Percentiles rank a stretch among this genome's conserved stretches.
Evolutionary conservation across 2,888 invertebrate genomes (phyloP).

Genomic region (Orthosia incerta): DNA sequence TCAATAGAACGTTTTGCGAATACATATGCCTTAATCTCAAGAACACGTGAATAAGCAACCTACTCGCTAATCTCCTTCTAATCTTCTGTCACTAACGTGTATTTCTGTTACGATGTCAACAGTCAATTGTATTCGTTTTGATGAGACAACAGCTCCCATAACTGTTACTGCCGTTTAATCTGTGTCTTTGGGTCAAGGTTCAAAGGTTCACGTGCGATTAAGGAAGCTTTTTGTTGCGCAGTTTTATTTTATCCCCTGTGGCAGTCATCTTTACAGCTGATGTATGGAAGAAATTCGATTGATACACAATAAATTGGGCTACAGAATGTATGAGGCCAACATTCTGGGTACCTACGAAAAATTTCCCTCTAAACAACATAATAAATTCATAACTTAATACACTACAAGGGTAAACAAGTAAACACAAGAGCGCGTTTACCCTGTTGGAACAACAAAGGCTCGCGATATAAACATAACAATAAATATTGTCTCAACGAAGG

Average conservation of each 20-base stretch:
- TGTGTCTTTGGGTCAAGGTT: conserved; percentile 37
- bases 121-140: conserved; percentile 16
- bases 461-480: conserved; percentile 42
- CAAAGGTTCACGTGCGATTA: conserved; percentile 37
- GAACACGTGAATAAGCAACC: too few species aligned
- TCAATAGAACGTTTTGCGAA: too few species aligned
- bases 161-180: not conserved
- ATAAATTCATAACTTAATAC: conserved; percentile 41
- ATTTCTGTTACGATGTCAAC: not conserved
- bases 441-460: conserved; percentile 17
- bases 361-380: conserved; percentile 11
- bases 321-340: not conserved
- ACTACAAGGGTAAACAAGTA: conserved; percentile 29
- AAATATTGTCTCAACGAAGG: conserved; percentile 31
- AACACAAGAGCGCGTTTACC: conserved; percentile 22
- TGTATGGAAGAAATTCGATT: not conserved
- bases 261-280: not conserved
- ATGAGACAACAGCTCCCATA: conserved; percentile 17
- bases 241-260: not conserved
- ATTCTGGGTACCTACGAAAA: not conserved
- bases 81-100: too few species aligned
- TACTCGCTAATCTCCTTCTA: too few species aligned
- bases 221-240: conserved; percentile 5
- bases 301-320: too few species aligned
- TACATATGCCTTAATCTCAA: too few species aligned